These are phyloP conservation scores for Digitonthophagus gazella DNA, from an alignment of 2,888 invertebrate species.

Conservation along the genomic window DNA sequence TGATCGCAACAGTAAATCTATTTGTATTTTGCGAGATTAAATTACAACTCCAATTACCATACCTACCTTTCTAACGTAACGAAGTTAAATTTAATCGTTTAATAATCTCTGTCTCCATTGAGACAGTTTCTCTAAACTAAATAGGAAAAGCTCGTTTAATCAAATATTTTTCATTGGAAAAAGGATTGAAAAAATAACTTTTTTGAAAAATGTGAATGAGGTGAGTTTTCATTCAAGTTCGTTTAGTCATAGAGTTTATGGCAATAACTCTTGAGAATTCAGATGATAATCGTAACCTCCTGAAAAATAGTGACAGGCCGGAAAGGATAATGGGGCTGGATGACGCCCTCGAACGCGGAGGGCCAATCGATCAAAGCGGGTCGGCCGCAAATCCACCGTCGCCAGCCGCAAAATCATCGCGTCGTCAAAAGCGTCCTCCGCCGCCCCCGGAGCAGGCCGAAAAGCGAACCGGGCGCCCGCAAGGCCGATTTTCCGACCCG, in stretches of 20 bases:
- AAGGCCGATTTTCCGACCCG: slow-evolving; percentile 9
- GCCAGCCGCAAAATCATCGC: background rate
- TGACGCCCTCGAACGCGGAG: background rate
- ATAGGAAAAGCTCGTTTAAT: no score
- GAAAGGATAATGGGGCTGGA: background rate
- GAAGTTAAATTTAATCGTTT: no score
- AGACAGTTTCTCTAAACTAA: no score
- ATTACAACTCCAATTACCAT: no score
- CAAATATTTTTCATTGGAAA: no score
- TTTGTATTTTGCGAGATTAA: no score
- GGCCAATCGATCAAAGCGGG: background rate
- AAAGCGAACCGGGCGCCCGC: background rate
- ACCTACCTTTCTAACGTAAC: no score
- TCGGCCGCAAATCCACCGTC: background rate
- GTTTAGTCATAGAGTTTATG: background rate
- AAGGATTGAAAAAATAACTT: no score
- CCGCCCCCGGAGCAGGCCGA: background rate
- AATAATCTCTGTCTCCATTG: no score
- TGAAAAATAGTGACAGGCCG: background rate
- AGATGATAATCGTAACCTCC: background rate
- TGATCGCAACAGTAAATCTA: background rate
- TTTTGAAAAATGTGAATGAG: no score
- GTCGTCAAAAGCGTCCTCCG: background rate
- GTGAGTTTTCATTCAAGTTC: background rate
- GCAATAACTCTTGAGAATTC: background rate